These are phyloP conservation scores for Galeopsomyia nigrocyanea DNA, from an alignment of 2,888 invertebrate species.

Conservation along the genomic window DNA sequence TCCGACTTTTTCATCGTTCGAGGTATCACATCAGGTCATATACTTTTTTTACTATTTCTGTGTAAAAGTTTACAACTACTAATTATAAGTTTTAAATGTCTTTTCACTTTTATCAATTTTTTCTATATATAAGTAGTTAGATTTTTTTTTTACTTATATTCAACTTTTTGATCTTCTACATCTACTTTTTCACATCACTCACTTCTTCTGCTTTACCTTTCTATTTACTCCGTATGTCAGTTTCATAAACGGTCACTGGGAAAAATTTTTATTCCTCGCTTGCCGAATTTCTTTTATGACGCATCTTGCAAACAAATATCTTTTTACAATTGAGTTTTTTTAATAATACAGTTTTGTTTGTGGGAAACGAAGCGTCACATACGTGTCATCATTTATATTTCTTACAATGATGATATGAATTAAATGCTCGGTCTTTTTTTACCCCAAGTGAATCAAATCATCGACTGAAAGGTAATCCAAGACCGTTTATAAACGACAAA, in stretches of 20 bases:
- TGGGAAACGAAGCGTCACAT: slow-evolving; percentile 21
- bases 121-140: slow-evolving; percentile 12
- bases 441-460: slow-evolving; percentile 10
- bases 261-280: slow-evolving; percentile 58
- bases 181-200: slow-evolving; percentile 29
- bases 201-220: slow-evolving; percentile 47
- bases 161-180: too few relatives aligned
- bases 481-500: slow-evolving; percentile 44
- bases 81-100: neutral
- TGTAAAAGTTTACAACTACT: too few relatives aligned
- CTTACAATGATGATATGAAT: neutral
- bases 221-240: slow-evolving; percentile 32
- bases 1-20: slow-evolving; percentile 8
- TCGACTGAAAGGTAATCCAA: slow-evolving; percentile 36
- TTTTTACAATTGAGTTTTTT: neutral
- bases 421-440: slow-evolving; percentile 27
- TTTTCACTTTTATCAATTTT: slow-evolving; percentile 19
- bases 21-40: slow-evolving; percentile 28
- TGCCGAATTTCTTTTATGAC: slow-evolving; percentile 49
- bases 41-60: too few relatives aligned
- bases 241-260: slow-evolving; percentile 61
- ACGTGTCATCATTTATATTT: slow-evolving; percentile 5
- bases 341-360: slow-evolving; percentile 25
- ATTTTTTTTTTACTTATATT: too few relatives aligned
- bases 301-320: slow-evolving; percentile 48